Base-by-base conservation (phyloP, 2,797 vertebrate species). In the Parauchenoglanis punctatus region DNA sequence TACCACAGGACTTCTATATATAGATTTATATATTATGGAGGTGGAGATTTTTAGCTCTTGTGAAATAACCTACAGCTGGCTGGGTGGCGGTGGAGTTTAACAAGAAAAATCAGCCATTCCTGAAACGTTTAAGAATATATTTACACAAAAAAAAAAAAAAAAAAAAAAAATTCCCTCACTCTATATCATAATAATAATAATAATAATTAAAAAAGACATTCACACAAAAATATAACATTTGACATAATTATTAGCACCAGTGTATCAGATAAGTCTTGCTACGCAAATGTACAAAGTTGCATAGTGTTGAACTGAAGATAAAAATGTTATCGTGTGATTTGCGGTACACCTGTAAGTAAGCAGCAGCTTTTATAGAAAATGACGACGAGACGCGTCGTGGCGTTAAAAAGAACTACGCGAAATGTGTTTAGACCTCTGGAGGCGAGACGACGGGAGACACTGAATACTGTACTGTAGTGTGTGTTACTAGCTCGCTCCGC, bases 161-260 rank as follows among this genome's bases (percentile, higher is more conserved):
- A 95, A 96, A 95, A 95, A 94, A 91, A 44, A 81, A 59, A 59
- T 94, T 91, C 95, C 92, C 96, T 96, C 94, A 96, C 94, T 96
- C 96, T 96, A 95, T 92, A 97, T 95, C 96, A 88, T 70, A 28
- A 90, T 82, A 86, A 89, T 85, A 28, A 75, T 58, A 31, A 67
- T 83, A 46, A 81, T 17, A 68, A 70, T 15, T 31, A 70, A 97
- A 87, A 81, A 96, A 96, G 96, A 97, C 96, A 97, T 97, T 97
- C 97, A 97, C 97, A 97, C 97, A 97, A 97, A 99, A 98, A 97
- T 97, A 98, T 94, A 98, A 97, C 95, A 97, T 97, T 97, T 98
- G 96, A 97, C 97, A 98, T 97, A 97, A 98, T 98, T 97, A 97
- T 98, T 99, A 99, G 98, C 98, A 99, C 98, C 98, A 99, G 98